A percentile compares a stretch with the other conserved stretches of the same genome.
Conservation (phyloP, 2,888 invertebrate species). For the Ochropacha duplaris region DNA sequence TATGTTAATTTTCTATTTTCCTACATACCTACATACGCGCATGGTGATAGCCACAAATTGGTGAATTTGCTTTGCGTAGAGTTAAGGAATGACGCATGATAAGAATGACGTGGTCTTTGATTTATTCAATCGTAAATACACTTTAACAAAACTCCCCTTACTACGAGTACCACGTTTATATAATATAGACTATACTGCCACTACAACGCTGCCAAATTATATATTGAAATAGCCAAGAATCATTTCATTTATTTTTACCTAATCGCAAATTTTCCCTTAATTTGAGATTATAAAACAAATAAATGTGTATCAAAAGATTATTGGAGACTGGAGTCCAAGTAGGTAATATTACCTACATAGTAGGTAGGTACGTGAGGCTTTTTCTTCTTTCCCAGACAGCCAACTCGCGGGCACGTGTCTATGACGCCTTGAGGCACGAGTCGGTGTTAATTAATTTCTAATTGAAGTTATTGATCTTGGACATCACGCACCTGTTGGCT, state of each 20-base stretch:
- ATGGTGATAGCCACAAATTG: background rate
- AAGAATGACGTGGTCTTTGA: background rate
- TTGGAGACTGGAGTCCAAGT: too few relatives aligned
- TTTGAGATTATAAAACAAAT: too few relatives aligned
- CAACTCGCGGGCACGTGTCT: constrained; percentile 11
- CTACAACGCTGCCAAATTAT: too few relatives aligned
- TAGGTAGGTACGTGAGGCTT: background rate
- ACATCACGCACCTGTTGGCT: background rate
- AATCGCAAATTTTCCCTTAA: too few relatives aligned
- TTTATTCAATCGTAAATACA: background rate
- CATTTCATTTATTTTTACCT: too few relatives aligned
- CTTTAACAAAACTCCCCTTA: background rate
- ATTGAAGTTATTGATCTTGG: constrained; percentile 26
- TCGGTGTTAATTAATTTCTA: constrained; percentile 28
- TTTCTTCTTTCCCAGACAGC: background rate
- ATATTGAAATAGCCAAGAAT: too few relatives aligned
- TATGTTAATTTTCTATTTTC: background rate
- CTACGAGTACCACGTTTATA: background rate
- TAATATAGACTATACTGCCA: too few relatives aligned
- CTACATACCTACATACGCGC: background rate
- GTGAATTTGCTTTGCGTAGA: background rate
- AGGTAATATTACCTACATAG: too few relatives aligned
- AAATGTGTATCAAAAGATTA: too few relatives aligned
- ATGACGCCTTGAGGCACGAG: constrained; percentile 8
- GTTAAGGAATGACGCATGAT: background rate